Conservation (phyloP, 2,888 invertebrate genomes). For the Acrobasis repandana region DNA sequence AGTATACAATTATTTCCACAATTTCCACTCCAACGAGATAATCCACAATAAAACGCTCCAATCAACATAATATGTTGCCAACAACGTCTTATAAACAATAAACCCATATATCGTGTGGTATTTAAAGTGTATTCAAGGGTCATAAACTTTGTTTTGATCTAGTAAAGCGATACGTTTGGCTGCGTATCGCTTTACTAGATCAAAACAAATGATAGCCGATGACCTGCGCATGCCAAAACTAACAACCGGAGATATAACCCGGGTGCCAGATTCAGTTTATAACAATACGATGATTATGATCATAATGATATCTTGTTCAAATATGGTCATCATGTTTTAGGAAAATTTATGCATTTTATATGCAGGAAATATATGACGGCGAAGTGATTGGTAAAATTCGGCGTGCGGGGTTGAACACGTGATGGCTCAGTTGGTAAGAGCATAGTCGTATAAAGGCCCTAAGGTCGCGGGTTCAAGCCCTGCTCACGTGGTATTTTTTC, state of each 20-base stretch:
- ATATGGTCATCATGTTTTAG: too few relatives aligned
- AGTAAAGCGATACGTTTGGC: not conserved
- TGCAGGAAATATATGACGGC: too few relatives aligned
- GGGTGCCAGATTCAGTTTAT: not conserved
- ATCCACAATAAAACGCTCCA: not conserved
- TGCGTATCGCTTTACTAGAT: not conserved
- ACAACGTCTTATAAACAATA: not conserved
- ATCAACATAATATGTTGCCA: constrained; percentile 9
- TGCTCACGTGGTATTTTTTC: too few relatives aligned
- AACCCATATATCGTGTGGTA: not conserved
- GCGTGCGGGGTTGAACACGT: too few relatives aligned
- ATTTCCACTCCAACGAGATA: not conserved
- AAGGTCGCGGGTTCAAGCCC: too few relatives aligned
- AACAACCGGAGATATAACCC: not conserved
- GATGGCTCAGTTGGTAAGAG: too few relatives aligned
- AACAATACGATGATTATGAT: not conserved
- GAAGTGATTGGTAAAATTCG: too few relatives aligned
- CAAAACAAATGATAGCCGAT: not conserved
- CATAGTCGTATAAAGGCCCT: too few relatives aligned
- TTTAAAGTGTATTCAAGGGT: constrained; percentile 4
- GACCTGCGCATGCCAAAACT: constrained; percentile 9
- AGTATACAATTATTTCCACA: not conserved
- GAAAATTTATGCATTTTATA: too few relatives aligned
- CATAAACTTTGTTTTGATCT: constrained; percentile 9
- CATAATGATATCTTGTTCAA: not conserved